phyloP scores from a whole-genome alignment of 30 jellyfish, hydroid and myxozoan species.

The Pseudorhiza aurosa region DNA sequence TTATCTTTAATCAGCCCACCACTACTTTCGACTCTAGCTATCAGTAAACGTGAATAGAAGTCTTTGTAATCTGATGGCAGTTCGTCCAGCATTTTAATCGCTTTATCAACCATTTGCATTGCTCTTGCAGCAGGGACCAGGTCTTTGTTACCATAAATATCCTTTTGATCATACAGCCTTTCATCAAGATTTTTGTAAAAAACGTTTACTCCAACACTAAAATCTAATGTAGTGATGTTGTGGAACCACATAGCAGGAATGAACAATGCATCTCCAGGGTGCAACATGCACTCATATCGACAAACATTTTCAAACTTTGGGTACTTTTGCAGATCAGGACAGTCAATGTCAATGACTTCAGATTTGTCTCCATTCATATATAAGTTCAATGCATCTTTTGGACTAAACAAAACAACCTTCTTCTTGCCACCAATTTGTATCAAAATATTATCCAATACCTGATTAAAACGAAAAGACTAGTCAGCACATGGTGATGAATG shows the following conservation, averaged over 20 bases:
- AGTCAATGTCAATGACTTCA: slow-evolving; percentile 80
- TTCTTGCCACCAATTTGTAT: slow-evolving; percentile 81
- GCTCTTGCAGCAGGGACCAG: slow-evolving; percentile 78
- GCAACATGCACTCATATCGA: slow-evolving; percentile 59
- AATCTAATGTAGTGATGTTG: slow-evolving; percentile 76
- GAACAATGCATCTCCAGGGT: slow-evolving; percentile 88
- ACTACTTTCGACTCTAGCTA: slow-evolving; percentile 54
- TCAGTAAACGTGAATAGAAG: slow-evolving; percentile 68
- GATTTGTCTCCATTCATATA: slow-evolving; percentile 92
- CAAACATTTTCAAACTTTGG: slow-evolving; percentile 72
- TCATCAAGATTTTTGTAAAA: slow-evolving; percentile 77
- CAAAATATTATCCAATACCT: slow-evolving; percentile 91
- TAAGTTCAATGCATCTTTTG: slow-evolving; percentile 75
- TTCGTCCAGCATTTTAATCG: slow-evolving; percentile 55
- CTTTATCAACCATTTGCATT: slow-evolving; percentile 75
- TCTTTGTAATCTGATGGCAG: slow-evolving; percentile 82
- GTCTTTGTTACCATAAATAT: slow-evolving; percentile 91
- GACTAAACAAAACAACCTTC: slow-evolving; percentile 78
- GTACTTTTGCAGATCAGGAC: slow-evolving; percentile 60
- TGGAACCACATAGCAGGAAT: slow-evolving; percentile 98
- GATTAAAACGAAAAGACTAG: too few species aligned
- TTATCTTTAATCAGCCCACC: neutral
- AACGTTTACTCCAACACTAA: slow-evolving; percentile 75
- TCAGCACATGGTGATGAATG: too few species aligned
- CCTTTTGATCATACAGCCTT: slow-evolving; percentile 68